Base-by-base conservation (phyloP, 2,113 vertebrate genomes). In the Oreochromis aureus region DNA sequence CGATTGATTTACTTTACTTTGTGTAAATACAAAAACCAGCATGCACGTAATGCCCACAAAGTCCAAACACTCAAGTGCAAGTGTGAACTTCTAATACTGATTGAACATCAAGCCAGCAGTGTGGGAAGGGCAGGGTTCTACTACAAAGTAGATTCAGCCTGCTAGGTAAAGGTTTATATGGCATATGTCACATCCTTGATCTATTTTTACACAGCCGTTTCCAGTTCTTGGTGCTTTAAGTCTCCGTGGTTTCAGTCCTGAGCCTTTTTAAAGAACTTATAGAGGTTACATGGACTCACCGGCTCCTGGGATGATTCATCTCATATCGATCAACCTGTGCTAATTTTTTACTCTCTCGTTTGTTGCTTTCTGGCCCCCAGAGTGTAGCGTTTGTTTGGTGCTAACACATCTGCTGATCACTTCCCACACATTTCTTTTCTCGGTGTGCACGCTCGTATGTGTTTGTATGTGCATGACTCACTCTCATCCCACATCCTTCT, bases 401-500 rank as follows among this genome's bases (percentile, higher is more conserved):
- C 82, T 44, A 83, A 66, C 73, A 63, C 66, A 18, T 53, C 48
- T 61, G 59, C 80, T 58, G 85, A 91, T 93, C 85, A 91, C 87
- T 32, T 94, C 94, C 94, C 84, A 93, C 94, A 83, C 4, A 36
- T 84, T 89, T 84, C 83, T 94, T 92, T 92, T 94, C 90, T 92
- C 4, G 53, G 76, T 55, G 73, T 85, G 54, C 19, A 36, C n/a
- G 22, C 71, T 79, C 55, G 27, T 6, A 10, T 80, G 59, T 82
- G 76, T 83, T 89, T 82, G 55, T 58, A 82, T 81, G 53, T 44
- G 4, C 66, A 73, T 94, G 92, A 93, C 88, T 94, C 94, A 93
- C 89, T 88, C 87, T 53, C 91, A 89, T 87, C 90, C 89, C 91
- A 89, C 89, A 85, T 86, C 82, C 36, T 86, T 91, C 86, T 87